These are phyloP conservation scores for Nanorana parkeri DNA, from an alignment of 2,113 vertebrate genomes.

Conservation along the genomic window DNA sequence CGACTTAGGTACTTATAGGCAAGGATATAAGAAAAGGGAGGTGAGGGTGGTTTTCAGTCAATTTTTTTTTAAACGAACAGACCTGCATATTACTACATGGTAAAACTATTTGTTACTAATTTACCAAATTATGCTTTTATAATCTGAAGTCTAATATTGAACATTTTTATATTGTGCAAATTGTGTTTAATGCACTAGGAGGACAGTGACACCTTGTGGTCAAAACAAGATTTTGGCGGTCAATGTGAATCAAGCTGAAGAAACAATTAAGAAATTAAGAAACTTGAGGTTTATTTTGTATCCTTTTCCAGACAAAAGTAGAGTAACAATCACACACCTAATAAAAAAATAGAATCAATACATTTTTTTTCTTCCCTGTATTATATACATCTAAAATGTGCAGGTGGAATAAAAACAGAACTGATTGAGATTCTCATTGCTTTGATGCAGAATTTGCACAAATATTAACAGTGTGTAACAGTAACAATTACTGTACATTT, in stretches of 20 bases:
- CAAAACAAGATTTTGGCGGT: neutral
- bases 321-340: neutral
- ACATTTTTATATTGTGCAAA: no score
- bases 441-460: neutral
- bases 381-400: neutral
- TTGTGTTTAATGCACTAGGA: neutral
- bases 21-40: no score
- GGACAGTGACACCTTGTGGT: conserved; percentile 5
- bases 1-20: no score
- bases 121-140: no score
- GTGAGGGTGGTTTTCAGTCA: no score
- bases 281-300: neutral
- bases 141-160: no score
- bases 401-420: neutral
- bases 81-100: no score
- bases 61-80: no score
- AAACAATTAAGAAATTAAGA: conserved; percentile 7
- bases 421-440: neutral
- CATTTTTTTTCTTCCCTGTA: neutral
- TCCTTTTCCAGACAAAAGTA: neutral
- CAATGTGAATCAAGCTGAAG: neutral
- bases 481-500: neutral
- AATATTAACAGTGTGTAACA: neutral
- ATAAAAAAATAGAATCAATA: neutral
- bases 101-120: no score